Percentiles rank a stretch among this genome's conserved stretches.
Evolutionary conservation across 2,888 invertebrate genomes (phyloP).

Genomic region (Andricus quercusramuli): DNA sequence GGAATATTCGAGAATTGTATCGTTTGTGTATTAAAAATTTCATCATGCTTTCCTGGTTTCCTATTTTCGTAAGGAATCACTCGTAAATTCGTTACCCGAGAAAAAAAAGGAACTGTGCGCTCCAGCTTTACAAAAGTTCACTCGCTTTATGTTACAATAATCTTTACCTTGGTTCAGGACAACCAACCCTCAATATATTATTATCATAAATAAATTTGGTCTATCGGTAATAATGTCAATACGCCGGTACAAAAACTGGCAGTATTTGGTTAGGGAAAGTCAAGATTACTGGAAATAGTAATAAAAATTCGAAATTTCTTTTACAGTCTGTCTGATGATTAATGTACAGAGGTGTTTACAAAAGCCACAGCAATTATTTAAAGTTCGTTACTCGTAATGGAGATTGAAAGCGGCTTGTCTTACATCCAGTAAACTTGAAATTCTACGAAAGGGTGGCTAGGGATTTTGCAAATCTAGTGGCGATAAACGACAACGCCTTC

Average conservation of each 20-base stretch:
- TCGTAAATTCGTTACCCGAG: neutral
- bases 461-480: slow-evolving; percentile 68
- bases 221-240: slow-evolving; percentile 78
- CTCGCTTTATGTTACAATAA: slow-evolving; percentile 74
- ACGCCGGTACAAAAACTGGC: slow-evolving; percentile 76
- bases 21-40: slow-evolving; percentile 6
- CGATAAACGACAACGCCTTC: slow-evolving; percentile 39
- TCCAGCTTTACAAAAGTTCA: slow-evolving; percentile 74
- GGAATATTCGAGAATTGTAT: slow-evolving; percentile 24
- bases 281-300: slow-evolving; percentile 66
- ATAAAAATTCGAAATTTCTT: slow-evolving; percentile 11
- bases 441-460: slow-evolving; percentile 67
- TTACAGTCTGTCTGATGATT: neutral
- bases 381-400: slow-evolving; percentile 2
- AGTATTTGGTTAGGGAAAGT: slow-evolving; percentile 75
- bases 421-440: slow-evolving; percentile 49
- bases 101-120: slow-evolving; percentile 72
- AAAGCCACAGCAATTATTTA: slow-evolving; percentile 19
- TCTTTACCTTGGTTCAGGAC: slow-evolving; percentile 72
- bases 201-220: slow-evolving; percentile 79
- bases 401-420: neutral
- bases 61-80: slow-evolving; percentile 3
- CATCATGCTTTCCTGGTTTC: neutral
- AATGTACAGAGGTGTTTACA: slow-evolving; percentile 35
- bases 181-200: slow-evolving; percentile 76